phyloP scores from a whole-genome alignment of 2,797 vertebrate genomes.

The Pangasius sanitwongsei region DNA sequence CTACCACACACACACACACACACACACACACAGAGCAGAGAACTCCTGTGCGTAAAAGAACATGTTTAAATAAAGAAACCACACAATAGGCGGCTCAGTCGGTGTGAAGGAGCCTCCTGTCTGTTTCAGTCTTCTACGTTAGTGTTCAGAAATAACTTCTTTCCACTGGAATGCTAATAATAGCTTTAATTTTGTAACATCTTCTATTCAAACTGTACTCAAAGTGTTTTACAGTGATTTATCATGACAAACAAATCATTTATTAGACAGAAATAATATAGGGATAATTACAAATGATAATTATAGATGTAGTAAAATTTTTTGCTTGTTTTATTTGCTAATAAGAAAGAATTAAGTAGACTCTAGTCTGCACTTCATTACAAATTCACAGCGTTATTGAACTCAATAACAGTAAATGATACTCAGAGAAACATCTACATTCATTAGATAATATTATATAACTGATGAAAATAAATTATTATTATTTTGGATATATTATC shows the following conservation, averaged over 20 bases:
- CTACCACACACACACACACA: slow-evolving; percentile 12
- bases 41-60: neutral
- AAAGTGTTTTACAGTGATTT: neutral
- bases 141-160: neutral
- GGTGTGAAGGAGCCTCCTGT: slow-evolving; percentile 5
- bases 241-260: neutral
- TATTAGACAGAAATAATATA: neutral
- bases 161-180: neutral
- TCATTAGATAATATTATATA: neutral
- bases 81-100: slow-evolving; percentile 10
- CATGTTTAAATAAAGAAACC: slow-evolving; percentile 12
- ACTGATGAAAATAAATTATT: neutral
- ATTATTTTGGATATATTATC: neutral
- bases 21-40: neutral
- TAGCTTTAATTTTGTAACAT: neutral
- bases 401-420: neutral
- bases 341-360: neutral
- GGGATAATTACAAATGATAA: too few relatives aligned
- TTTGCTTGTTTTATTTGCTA: neutral
- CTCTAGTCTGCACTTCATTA: neutral
- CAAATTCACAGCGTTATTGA: neutral
- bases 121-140: neutral
- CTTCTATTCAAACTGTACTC: neutral
- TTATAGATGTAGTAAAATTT: neutral
- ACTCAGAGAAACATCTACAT: neutral